These are phyloP conservation scores for Brachylomia viminalis DNA, from an alignment of 2,888 invertebrate species.

Conservation along the genomic window DNA sequence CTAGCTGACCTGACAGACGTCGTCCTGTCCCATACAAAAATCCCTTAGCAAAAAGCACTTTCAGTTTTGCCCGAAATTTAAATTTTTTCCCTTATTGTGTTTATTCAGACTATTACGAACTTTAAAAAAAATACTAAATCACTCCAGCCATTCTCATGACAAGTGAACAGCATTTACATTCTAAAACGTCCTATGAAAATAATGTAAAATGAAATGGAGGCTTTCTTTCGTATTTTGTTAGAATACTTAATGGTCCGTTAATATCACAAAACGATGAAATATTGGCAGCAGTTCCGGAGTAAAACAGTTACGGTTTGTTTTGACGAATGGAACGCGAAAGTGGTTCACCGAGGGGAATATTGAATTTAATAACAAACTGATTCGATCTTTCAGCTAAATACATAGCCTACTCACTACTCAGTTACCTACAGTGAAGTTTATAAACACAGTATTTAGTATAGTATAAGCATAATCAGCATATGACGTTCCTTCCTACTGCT, in stretches of 20 bases:
- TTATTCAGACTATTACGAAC: background rate
- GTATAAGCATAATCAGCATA: too few species aligned
- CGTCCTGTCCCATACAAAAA: background rate
- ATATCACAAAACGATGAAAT: slow-evolving; percentile 49
- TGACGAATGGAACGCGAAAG: slow-evolving; percentile 33
- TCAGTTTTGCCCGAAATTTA: too few species aligned
- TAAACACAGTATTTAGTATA: background rate
- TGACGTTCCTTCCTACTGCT: background rate
- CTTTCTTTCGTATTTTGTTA: slow-evolving; percentile 32
- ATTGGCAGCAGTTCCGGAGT: slow-evolving; percentile 42
- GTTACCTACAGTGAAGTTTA: background rate
- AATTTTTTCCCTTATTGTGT: too few species aligned
- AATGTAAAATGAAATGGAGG: slow-evolving; percentile 20
- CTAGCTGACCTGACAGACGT: background rate
- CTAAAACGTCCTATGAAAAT: slow-evolving; percentile 10
- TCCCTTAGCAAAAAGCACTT: too few species aligned
- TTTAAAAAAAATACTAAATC: background rate
- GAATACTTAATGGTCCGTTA: slow-evolving; percentile 37
- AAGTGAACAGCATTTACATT: background rate
- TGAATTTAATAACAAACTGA: slow-evolving; percentile 29
- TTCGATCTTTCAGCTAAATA: background rate
- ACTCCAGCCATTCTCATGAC: background rate
- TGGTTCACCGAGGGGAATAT: slow-evolving; percentile 27
- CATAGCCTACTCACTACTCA: background rate
- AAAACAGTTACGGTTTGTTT: slow-evolving; percentile 43